These are phyloP conservation scores for Meloidogyne hapla DNA, from an alignment of 1,140 invertebrate species.

Conservation along the genomic window DNA sequence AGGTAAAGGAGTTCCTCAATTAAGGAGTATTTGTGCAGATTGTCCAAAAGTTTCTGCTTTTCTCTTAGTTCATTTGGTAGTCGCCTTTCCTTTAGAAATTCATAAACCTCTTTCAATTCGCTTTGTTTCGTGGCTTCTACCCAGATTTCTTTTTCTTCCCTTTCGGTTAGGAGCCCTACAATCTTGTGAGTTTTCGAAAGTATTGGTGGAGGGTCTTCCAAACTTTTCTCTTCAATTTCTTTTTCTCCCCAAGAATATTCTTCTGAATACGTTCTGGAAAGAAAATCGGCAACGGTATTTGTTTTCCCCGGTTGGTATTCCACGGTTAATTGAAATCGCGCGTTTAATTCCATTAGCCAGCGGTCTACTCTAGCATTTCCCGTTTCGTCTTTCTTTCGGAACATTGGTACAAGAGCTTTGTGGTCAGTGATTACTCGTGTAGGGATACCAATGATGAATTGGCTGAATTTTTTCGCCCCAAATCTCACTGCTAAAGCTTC, in stretches of 20 bases:
- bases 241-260: not conserved
- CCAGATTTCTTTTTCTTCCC: not conserved
- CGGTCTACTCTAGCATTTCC: constrained; percentile 15
- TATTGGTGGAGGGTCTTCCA: too few relatives aligned
- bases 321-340: not conserved
- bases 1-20: not conserved
- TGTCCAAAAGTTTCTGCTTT: too few relatives aligned
- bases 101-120: not conserved
- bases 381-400: constrained; percentile 11
- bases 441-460: not conserved
- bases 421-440: constrained; percentile 18
- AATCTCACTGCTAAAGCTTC: constrained; percentile 15
- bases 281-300: constrained; percentile 11
- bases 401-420: constrained; percentile 13
- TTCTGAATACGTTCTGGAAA: not conserved
- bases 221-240: not conserved
- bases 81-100: too few relatives aligned
- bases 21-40: not conserved
- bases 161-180: not conserved
- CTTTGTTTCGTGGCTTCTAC: not conserved
- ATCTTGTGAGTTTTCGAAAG: not conserved
- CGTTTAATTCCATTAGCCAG: constrained; percentile 10
- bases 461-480: constrained; percentile 14
- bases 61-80: too few relatives aligned
- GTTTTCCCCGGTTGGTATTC: constrained; percentile 14